Percentiles rank a stretch among this genome's conserved stretches.
Evolutionary conservation across 1,140 invertebrate genomes (phyloP).

Genomic region (Hycleus cichorii): DNA sequence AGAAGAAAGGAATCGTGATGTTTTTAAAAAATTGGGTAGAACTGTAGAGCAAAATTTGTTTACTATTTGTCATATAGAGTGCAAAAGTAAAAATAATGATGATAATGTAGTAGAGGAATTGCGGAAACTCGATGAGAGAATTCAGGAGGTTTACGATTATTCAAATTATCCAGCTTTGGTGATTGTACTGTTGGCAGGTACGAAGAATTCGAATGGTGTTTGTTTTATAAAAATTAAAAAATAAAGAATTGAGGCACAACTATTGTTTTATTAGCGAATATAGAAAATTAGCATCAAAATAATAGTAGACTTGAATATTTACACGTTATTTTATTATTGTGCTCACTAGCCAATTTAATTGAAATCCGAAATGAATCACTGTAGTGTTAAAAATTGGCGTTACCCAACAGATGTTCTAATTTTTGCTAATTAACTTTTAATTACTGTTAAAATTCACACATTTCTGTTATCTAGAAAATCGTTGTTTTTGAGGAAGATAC

Average conservation of each 20-base stretch:
- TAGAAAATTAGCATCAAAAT: too few species aligned
- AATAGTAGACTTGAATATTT: too few species aligned
- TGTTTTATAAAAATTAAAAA: constrained; percentile 47
- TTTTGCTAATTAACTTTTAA: too few species aligned
- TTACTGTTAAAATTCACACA: too few species aligned
- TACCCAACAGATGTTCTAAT: too few species aligned
- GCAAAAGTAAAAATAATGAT: constrained; percentile 10
- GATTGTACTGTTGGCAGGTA: constrained; percentile 53
- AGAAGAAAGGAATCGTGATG: constrained; percentile 19
- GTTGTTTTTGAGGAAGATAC: too few species aligned
- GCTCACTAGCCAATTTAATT: too few species aligned
- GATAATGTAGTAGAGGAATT: constrained; percentile 43
- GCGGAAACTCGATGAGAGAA: constrained; percentile 52
- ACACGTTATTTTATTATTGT: too few species aligned
- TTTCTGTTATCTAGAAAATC: too few species aligned
- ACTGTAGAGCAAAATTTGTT: constrained; percentile 33
- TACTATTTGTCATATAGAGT: constrained; percentile 46
- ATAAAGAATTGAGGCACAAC: not conserved
- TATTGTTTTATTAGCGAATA: too few species aligned
- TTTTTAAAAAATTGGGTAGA: constrained; percentile 23
- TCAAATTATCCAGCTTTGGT: constrained; percentile 47
- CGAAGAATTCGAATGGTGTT: constrained; percentile 42
- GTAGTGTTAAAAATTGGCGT: too few species aligned
- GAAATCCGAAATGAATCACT: too few species aligned
- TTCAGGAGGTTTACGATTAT: constrained; percentile 52